These are phyloP conservation scores for Pantherophis vulpinus DNA, from an alignment of 2,797 vertebrate species.

Conservation along the genomic window DNA sequence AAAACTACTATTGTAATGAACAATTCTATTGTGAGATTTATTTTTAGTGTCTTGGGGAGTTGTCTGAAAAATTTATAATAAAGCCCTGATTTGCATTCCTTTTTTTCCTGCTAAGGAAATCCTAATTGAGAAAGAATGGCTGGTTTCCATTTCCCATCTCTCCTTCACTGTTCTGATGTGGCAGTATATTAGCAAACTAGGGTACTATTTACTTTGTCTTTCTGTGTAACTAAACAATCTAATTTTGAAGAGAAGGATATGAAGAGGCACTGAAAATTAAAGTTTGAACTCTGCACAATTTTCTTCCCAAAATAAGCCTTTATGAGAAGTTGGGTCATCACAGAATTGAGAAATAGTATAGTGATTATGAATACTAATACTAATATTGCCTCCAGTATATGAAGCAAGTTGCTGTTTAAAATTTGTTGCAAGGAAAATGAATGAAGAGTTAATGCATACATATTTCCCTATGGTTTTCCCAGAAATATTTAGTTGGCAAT, in stretches of 20 bases:
- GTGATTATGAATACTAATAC: background rate
- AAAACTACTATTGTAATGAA: background rate
- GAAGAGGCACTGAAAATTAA: background rate
- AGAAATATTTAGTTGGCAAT: background rate
- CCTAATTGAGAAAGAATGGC: background rate
- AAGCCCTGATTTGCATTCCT: background rate
- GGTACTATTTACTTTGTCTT: background rate
- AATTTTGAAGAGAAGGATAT: background rate
- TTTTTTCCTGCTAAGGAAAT: background rate
- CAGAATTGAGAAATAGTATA: background rate
- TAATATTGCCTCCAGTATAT: background rate
- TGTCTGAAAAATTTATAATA: background rate
- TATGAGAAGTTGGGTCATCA: background rate
- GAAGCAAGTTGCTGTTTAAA: background rate
- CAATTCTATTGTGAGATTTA: background rate
- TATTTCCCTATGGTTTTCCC: background rate
- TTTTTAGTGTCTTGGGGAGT: constrained; percentile 11
- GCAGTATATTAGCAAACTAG: background rate
- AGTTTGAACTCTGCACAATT: background rate
- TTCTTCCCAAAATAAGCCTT: background rate
- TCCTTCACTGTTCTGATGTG: background rate
- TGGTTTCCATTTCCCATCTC: background rate
- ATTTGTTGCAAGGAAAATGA: background rate
- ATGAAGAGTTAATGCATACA: background rate
- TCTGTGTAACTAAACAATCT: background rate